Evolutionary conservation across 1,140 invertebrate genomes (phyloP).

Genomic region (Leptopilina boulardi): DNA sequence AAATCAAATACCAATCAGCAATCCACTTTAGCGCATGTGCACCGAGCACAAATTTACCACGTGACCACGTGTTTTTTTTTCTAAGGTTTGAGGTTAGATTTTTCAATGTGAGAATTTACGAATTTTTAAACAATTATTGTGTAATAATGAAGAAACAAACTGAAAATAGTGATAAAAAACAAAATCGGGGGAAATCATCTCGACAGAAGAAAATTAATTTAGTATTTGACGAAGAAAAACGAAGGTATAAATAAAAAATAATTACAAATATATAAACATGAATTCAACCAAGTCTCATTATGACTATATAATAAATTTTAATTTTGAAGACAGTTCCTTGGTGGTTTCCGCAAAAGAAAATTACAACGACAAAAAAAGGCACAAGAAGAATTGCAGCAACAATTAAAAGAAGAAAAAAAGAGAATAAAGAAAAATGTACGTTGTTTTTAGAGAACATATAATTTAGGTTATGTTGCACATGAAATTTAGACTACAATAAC

Average conservation of each 20-base stretch:
- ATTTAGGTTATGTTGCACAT: slow-evolving; percentile 19
- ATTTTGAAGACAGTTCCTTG: slow-evolving; percentile 81
- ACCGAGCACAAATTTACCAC: no score
- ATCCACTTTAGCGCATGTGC: no score
- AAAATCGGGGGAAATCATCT: slow-evolving; percentile 52
- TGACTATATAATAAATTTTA: slow-evolving; percentile 36
- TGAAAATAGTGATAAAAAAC: slow-evolving; percentile 57
- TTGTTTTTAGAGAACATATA: slow-evolving; percentile 41
- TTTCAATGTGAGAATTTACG: background rate
- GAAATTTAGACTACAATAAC: background rate
- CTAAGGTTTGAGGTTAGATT: background rate
- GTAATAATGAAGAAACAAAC: slow-evolving; percentile 45
- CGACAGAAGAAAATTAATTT: slow-evolving; percentile 76
- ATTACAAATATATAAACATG: slow-evolving; percentile 17
- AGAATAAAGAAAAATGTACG: slow-evolving; percentile 83
- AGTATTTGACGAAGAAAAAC: slow-evolving; percentile 79
- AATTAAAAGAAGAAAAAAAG: slow-evolving; percentile 85
- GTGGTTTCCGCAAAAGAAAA: slow-evolving; percentile 87
- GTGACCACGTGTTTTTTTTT: no score
- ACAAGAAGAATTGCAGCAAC: slow-evolving; percentile 81
- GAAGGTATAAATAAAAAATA: slow-evolving; percentile 74
- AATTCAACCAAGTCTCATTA: slow-evolving; percentile 4
- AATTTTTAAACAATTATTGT: background rate
- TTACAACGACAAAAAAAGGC: slow-evolving; percentile 83
- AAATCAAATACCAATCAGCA: no score